These are phyloP conservation scores for Neoniphon sammara DNA, from an alignment of 2,797 vertebrate genomes.

Conservation along the genomic window DNA sequence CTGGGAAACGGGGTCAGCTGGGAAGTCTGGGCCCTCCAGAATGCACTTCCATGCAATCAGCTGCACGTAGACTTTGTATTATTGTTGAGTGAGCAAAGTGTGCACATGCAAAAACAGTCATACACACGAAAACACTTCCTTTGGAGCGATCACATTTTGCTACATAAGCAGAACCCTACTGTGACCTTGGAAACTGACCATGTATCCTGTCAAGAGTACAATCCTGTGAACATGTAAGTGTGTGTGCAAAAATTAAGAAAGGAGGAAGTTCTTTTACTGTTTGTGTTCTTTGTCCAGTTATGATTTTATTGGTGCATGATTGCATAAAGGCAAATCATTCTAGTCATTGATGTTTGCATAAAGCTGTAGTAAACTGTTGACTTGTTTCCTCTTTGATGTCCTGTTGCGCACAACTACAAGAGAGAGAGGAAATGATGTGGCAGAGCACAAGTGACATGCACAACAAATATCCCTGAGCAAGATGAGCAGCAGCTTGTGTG, in stretches of 20 bases:
- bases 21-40: slow-evolving; percentile 39
- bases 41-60: slow-evolving; percentile 24
- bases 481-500: not conserved
- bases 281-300: not conserved
- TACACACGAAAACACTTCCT: slow-evolving; percentile 54
- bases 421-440: not conserved
- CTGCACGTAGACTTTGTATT: not conserved
- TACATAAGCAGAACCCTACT: slow-evolving; percentile 62
- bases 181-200: slow-evolving; percentile 52
- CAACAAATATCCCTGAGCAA: not conserved
- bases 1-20: slow-evolving; percentile 45
- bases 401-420: not conserved
- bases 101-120: not conserved
- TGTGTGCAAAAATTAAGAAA: not conserved
- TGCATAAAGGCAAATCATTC: not conserved
- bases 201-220: slow-evolving; percentile 50
- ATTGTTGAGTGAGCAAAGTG: slow-evolving; percentile 23
- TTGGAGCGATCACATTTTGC: slow-evolving; percentile 51
- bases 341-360: not conserved
- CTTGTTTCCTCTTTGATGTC: not conserved
- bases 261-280: not conserved
- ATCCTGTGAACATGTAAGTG: slow-evolving; percentile 3
- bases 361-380: not conserved
- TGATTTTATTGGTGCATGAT: not conserved
- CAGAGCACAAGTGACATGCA: not conserved